phyloP scores from a whole-genome alignment of 2,797 vertebrate species.

The Lagocephalus sceleratus region DNA sequence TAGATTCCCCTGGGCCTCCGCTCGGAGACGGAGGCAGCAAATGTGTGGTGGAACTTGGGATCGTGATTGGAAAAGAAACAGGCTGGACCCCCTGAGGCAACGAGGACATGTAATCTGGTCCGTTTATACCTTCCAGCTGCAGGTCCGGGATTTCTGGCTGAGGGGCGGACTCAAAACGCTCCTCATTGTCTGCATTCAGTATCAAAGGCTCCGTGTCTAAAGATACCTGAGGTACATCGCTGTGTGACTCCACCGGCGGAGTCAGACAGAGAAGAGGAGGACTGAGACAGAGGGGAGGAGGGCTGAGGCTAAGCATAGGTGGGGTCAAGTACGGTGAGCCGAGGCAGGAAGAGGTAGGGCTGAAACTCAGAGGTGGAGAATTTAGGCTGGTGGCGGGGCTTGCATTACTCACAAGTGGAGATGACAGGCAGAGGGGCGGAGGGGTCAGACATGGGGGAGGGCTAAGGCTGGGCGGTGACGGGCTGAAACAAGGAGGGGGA shows the following conservation, averaged over 20 bases:
- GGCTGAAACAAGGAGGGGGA: slow-evolving; percentile 54
- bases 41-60: slow-evolving; percentile 49
- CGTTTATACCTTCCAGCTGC: slow-evolving; percentile 48
- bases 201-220: slow-evolving; percentile 60
- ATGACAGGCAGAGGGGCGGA: slow-evolving; percentile 49
- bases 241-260: slow-evolving; percentile 52
- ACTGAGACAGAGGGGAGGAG: slow-evolving; percentile 58
- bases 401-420: slow-evolving; percentile 33
- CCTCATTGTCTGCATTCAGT: slow-evolving; percentile 48
- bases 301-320: slow-evolving; percentile 67
- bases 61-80: slow-evolving; percentile 62
- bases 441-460: slow-evolving; percentile 60
- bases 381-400: slow-evolving; percentile 52
- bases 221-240: slow-evolving; percentile 61
- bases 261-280: slow-evolving; percentile 69
- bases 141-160: slow-evolving; percentile 45
- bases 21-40: slow-evolving; percentile 41
- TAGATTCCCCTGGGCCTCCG: slow-evolving; percentile 24
- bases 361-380: slow-evolving; percentile 62
- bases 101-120: slow-evolving; percentile 45
- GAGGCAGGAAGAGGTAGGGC: slow-evolving; percentile 67
- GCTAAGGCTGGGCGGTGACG: slow-evolving; percentile 51
- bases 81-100: slow-evolving; percentile 53
- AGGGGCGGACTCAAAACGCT: slow-evolving; percentile 48
- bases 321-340: slow-evolving; percentile 73